These are phyloP conservation scores for Brienomyrus brachyistius DNA, from an alignment of 2,113 vertebrate genomes.

Conservation along the genomic window DNA sequence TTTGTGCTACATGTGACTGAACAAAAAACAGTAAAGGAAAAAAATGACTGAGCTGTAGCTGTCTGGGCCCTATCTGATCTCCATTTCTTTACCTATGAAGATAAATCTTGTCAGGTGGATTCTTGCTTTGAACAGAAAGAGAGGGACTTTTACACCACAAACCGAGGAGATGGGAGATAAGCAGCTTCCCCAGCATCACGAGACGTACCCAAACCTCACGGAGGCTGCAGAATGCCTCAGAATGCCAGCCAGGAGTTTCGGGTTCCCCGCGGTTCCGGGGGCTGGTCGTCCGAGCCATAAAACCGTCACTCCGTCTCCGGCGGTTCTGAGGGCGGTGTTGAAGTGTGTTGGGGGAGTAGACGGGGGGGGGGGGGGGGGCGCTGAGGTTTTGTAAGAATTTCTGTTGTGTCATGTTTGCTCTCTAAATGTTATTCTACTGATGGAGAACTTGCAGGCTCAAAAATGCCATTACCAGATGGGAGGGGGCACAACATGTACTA, in stretches of 20 bases:
- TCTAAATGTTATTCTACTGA: neutral
- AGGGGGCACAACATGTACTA: neutral
- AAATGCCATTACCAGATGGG: neutral
- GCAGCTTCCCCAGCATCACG: neutral
- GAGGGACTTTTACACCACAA: neutral
- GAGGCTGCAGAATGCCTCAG: constrained; percentile 36
- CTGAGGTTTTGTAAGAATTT: neutral
- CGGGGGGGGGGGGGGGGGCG: neutral
- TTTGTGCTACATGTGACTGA: constrained; percentile 11
- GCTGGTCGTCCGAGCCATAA: constrained; percentile 41
- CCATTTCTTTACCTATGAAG: neutral
- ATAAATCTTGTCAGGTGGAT: neutral
- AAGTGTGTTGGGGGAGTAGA: neutral
- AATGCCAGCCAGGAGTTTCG: constrained; percentile 37
- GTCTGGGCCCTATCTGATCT: constrained; percentile 10
- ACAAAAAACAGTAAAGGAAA: neutral
- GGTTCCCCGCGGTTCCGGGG: constrained; percentile 23
- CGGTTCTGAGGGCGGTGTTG: constrained; percentile 35
- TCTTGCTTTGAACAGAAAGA: neutral
- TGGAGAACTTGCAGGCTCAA: neutral
- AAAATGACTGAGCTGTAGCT: neutral
- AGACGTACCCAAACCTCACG: neutral
- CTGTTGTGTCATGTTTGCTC: neutral
- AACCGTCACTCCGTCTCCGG: constrained; percentile 32
- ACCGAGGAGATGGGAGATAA: neutral